Evolutionary conservation across 1,140 invertebrate genomes (phyloP).

Genomic region (Apis mellifera): Amel_HAv3.1 CM009934.2:8912501-8913000

Average conservation of each 20-base stretch:
- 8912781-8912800: slow-evolving; percentile 98
- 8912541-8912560: no score
- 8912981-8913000: slow-evolving; percentile 94
- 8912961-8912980: slow-evolving; percentile 98
- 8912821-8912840: slow-evolving; percentile 91
- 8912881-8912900: slow-evolving; percentile 92
- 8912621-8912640: no score
- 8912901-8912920: slow-evolving; percentile 92
- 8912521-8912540: neutral
- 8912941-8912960: slow-evolving; percentile 95
- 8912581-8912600: no score
- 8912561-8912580: no score
- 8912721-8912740: neutral
- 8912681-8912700: no score
- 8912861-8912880: slow-evolving; percentile 91
- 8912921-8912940: slow-evolving; percentile 96
- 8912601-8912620: no score
- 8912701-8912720: neutral
- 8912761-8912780: slow-evolving; percentile 85
- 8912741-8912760: neutral
- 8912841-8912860: slow-evolving; percentile 97
- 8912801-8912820: slow-evolving; percentile 94
- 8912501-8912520: neutral
- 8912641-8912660: no score
- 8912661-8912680: no score